Evolutionary conservation across 1,140 invertebrate genomes (phyloP).

Genomic region (Linepithema humile): DNA sequence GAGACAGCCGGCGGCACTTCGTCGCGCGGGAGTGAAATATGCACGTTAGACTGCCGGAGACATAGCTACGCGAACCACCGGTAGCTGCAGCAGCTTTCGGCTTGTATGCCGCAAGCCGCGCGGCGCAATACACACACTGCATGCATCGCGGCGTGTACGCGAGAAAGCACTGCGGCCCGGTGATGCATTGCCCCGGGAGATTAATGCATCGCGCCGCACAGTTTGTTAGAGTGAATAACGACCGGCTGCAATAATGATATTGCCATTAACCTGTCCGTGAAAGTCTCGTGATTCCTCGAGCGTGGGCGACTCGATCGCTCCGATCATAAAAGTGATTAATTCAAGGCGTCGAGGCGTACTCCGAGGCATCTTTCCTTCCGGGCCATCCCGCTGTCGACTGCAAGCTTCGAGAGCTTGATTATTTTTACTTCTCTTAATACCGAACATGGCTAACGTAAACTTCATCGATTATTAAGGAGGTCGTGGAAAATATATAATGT

Average conservation of each 20-base stretch:
- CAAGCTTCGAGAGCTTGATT: not conserved
- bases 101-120: slow-evolving; percentile 48
- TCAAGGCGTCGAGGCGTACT: not conserved
- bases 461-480: not conserved
- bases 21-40: slow-evolving; percentile 52
- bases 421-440: not conserved
- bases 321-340: slow-evolving; percentile 32
- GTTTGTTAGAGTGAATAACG: slow-evolving; percentile 81
- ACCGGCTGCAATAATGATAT: slow-evolving; percentile 79
- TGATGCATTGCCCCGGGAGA: slow-evolving; percentile 80
- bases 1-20: slow-evolving; percentile 2
- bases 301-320: slow-evolving; percentile 9
- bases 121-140: slow-evolving; percentile 50
- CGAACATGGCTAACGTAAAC: not conserved
- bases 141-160: slow-evolving; percentile 2
- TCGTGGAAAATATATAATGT: not conserved
- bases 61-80: not conserved
- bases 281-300: slow-evolving; percentile 70
- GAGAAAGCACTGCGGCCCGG: slow-evolving; percentile 66
- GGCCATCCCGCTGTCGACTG: not conserved
- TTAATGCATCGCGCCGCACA: slow-evolving; percentile 79
- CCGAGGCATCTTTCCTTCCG: not conserved
- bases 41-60: slow-evolving; percentile 43
- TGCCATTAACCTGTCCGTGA: slow-evolving; percentile 79
- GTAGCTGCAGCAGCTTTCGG: slow-evolving; percentile 22